Percentiles rank a stretch among this genome's conserved stretches.
phyloP scores from a whole-genome alignment of 2,888 invertebrate species.

The Poecilus cupreus region DNA sequence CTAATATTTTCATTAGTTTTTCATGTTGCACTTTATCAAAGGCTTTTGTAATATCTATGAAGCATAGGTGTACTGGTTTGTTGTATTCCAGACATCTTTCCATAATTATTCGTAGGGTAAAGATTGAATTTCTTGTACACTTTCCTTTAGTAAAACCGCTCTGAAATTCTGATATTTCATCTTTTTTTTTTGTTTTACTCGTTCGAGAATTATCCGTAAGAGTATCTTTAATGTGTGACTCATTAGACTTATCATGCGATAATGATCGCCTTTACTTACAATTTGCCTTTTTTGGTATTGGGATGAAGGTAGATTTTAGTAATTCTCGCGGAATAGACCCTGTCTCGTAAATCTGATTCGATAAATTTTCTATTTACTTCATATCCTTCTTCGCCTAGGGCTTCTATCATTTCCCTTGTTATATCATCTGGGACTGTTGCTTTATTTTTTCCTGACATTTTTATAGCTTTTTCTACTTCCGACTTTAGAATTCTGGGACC shows the following conservation, averaged over 20 bases:
- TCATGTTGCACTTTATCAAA: slow-evolving; percentile 59
- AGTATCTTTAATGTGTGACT: slow-evolving; percentile 62
- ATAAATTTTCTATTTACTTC: slow-evolving; percentile 40
- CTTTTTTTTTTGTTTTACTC: slow-evolving; percentile 52
- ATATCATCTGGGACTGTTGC: slow-evolving; percentile 32
- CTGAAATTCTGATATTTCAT: slow-evolving; percentile 60
- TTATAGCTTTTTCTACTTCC: slow-evolving; percentile 43
- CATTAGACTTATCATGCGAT: slow-evolving; percentile 61
- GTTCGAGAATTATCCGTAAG: slow-evolving; percentile 60
- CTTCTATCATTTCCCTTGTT: slow-evolving; percentile 58
- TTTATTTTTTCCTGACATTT: not conserved
- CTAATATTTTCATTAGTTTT: slow-evolving; percentile 45
- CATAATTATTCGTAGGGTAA: not conserved
- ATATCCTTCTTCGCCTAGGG: slow-evolving; percentile 59
- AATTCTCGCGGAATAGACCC: slow-evolving; percentile 57
- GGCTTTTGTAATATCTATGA: slow-evolving; percentile 46
- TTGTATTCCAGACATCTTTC: not conserved
- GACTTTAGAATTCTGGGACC: slow-evolving; percentile 38
- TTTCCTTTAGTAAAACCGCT: slow-evolving; percentile 60
- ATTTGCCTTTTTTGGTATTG: slow-evolving; percentile 61
- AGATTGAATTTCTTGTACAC: not conserved
- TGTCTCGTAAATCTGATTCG: slow-evolving; percentile 58
- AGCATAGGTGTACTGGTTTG: not conserved
- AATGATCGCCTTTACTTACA: slow-evolving; percentile 60
- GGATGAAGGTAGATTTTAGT: slow-evolving; percentile 54